Evolutionary conservation across 2,888 invertebrate species (phyloP), one percentile per base, ranked within the genome.

Genomic region (Hermaeophaga mercurialis): DNA sequence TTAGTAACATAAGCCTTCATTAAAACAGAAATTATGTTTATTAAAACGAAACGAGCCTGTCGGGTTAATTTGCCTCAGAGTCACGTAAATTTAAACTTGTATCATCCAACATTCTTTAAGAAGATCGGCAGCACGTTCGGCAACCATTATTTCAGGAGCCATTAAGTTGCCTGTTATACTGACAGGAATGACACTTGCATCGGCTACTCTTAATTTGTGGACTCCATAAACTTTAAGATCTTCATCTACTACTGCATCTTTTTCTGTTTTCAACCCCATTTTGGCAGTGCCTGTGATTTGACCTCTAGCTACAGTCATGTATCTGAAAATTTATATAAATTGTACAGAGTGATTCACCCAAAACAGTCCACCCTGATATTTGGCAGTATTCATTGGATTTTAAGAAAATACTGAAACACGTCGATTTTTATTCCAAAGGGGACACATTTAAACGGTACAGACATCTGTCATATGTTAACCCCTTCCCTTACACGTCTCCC

Each of bases 81-180:
- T n/a, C n/a, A n/a, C n/a, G n/a, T 22, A 22, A 5, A 17, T 9
- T 43, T 24, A 43, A 2, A 43, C 43, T 24, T 22, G 24, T 7
- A 41, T 43, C 12, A 56, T 19, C 63, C 63, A 86, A 28, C 80
- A 76, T 15, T 67, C 66, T 73, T 81, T 84, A 39, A 89, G 83
- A 72, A 88, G 77, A 71, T 88, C 87, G 0, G 87, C 83, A 1
- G 84, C 85, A 70, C 87, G 88, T 73, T 89, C 88, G 0, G 86
- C 89, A 43, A 89, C 84, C 84, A 88, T 86, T 63, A 85, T 82
- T 0, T 85, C 82, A 0, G 87, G 85, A 0, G 87, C 88, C 72
- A 85, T 84, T 0, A 86, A 86, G 69, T 89, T 87, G 1, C 87
- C 85, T 0, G 85, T 83, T 17, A 85, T 77, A 2, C 85, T 82